phyloP scores from a whole-genome alignment of 2,797 vertebrate genomes.

The Chelonia mydas region DNA sequence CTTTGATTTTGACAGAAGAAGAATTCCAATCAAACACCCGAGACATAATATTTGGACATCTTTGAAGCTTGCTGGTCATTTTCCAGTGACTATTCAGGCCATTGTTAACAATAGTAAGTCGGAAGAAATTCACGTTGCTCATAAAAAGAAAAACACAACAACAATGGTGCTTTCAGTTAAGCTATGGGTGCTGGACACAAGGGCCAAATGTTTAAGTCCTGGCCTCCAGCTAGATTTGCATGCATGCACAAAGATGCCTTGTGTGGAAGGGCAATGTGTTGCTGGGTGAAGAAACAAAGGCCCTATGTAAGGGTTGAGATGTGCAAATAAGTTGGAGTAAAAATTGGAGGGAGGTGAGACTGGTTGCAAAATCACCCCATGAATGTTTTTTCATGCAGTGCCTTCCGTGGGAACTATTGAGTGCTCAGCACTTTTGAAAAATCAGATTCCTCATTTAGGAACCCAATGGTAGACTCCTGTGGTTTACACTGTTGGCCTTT shows the following conservation, averaged over 20 bases:
- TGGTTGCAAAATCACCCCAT: neutral
- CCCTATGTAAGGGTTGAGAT: neutral
- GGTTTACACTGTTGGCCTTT: neutral
- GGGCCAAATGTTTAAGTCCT: neutral
- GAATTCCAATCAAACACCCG: neutral
- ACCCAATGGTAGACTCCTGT: neutral
- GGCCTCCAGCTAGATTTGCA: neutral
- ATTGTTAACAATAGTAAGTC: neutral
- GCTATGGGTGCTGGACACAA: accelerated
- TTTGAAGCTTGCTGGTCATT: neutral
- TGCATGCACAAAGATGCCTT: neutral
- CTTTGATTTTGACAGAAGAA: neutral
- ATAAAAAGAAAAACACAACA: neutral
- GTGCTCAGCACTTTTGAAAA: constrained; percentile 53
- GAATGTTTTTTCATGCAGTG: neutral
- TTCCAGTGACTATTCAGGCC: neutral
- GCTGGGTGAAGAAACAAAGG: neutral
- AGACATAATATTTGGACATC: neutral
- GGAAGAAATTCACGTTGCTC: neutral
- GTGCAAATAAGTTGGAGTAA: neutral
- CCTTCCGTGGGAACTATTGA: constrained; percentile 39
- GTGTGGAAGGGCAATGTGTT: neutral
- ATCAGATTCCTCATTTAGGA: constrained; percentile 39
- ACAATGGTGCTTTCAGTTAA: neutral
- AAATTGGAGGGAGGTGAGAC: neutral